phyloP scores from a whole-genome alignment of 2,888 invertebrate species.

The Tubulanus polymorphus region DNA sequence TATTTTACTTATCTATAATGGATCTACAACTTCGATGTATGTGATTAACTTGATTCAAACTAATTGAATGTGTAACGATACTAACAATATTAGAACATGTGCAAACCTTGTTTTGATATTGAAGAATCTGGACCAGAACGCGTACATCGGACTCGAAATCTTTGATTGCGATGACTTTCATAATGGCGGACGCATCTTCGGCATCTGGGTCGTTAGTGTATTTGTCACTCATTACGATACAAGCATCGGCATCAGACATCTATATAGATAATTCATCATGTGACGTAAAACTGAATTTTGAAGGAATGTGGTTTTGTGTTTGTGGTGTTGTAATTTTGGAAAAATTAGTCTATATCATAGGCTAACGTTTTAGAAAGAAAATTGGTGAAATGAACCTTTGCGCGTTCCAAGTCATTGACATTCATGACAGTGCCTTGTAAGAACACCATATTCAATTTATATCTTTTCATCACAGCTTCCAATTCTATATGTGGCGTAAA shows the following conservation, averaged over 20 bases:
- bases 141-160: slow-evolving; percentile 2
- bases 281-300: too few species aligned
- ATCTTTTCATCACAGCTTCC: neutral
- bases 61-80: too few species aligned
- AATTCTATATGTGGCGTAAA: neutral
- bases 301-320: too few species aligned
- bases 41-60: too few species aligned
- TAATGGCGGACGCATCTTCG: slow-evolving; percentile 3
- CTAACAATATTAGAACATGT: too few species aligned
- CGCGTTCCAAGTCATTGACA: neutral
- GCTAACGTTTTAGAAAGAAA: too few species aligned
- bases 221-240: neutral
- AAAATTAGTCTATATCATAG: too few species aligned
- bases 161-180: slow-evolving; percentile 4
- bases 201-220: neutral
- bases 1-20: too few species aligned
- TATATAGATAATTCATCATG: too few species aligned
- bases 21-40: too few species aligned
- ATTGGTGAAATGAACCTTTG: too few species aligned
- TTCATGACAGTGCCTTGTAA: slow-evolving; percentile 1
- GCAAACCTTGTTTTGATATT: slow-evolving; percentile 2
- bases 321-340: too few species aligned
- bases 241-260: neutral
- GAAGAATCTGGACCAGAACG: neutral
- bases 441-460: neutral